Conservation (phyloP, 2,888 invertebrate species). For the Eurytoma adleriae region DNA sequence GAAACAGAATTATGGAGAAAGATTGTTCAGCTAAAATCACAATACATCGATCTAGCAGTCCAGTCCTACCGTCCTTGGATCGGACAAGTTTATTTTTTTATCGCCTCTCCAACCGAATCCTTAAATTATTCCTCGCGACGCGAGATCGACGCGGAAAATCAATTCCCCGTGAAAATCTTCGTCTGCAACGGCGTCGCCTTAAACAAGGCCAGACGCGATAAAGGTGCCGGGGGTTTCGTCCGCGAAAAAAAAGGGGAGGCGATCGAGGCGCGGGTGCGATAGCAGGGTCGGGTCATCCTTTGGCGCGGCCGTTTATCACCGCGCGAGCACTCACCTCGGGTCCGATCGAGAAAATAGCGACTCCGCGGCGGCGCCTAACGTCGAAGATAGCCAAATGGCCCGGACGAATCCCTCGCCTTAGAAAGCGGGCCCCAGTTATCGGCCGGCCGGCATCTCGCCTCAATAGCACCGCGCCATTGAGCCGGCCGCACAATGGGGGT, state of each 20-base stretch:
- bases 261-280: constrained; percentile 2
- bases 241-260: background rate
- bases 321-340: background rate
- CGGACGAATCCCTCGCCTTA: constrained; percentile 62
- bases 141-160: too few species aligned
- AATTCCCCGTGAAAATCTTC: background rate
- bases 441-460: constrained; percentile 59
- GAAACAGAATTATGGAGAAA: background rate
- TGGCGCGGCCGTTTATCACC: constrained; percentile 50
- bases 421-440: constrained; percentile 57
- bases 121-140: too few species aligned
- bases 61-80: too few species aligned
- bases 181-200: too few species aligned
- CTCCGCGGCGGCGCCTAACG: constrained; percentile 59
- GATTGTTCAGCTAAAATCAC: background rate
- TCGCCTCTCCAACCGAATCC: too few species aligned
- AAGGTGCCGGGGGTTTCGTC: background rate
- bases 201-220: constrained; percentile 5
- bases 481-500: background rate
- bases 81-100: too few species aligned
- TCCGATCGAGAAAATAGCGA: constrained; percentile 36
- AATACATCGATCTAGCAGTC: background rate
- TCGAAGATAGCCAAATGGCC: constrained; percentile 67
- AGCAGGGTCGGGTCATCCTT: constrained; percentile 53
- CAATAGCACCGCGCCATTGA: constrained; percentile 52